Evolutionary conservation across 2,888 invertebrate genomes (phyloP).

Genomic region (Pyrrhia umbra): DNA sequence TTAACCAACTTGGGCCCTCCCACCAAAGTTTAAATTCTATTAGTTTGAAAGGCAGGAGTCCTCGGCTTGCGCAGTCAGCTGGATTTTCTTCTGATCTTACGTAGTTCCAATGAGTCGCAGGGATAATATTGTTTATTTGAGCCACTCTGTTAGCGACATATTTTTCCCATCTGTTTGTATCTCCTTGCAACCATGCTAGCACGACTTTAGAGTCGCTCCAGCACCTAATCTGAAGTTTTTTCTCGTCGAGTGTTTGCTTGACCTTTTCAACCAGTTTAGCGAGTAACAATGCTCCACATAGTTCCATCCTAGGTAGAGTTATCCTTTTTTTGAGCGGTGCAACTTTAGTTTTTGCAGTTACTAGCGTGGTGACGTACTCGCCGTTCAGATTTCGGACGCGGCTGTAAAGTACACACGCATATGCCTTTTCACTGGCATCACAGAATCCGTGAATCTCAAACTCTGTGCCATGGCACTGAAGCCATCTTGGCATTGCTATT

Average conservation of each 20-base stretch:
- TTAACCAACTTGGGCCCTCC: constrained; percentile 1
- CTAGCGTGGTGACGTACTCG: not conserved
- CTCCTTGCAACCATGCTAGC: constrained; percentile 14
- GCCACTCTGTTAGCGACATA: constrained; percentile 12
- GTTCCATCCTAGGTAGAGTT: constrained; percentile 11
- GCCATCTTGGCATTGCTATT: not conserved
- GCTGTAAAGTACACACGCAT: constrained; percentile 8
- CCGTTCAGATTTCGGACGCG: constrained; percentile 4
- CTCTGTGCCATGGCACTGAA: not conserved
- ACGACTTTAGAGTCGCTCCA: constrained; percentile 15
- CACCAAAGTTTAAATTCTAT: not conserved
- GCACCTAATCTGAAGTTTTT: constrained; percentile 3
- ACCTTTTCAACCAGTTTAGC: constrained; percentile 12
- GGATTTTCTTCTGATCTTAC: constrained; percentile 4
- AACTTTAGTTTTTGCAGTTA: constrained; percentile 7
- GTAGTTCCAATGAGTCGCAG: too few species aligned
- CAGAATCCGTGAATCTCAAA: not conserved
- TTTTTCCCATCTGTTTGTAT: constrained; percentile 11
- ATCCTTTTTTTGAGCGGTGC: constrained; percentile 10
- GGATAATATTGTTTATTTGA: too few species aligned
- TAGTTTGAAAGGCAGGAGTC: not conserved
- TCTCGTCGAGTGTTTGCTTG: not conserved
- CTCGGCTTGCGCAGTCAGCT: constrained; percentile 16
- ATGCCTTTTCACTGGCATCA: not conserved
- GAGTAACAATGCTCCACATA: constrained; percentile 10